Evolutionary conservation across 2,888 invertebrate species (phyloP).

Genomic region (Aspidapion aeneum): DNA sequence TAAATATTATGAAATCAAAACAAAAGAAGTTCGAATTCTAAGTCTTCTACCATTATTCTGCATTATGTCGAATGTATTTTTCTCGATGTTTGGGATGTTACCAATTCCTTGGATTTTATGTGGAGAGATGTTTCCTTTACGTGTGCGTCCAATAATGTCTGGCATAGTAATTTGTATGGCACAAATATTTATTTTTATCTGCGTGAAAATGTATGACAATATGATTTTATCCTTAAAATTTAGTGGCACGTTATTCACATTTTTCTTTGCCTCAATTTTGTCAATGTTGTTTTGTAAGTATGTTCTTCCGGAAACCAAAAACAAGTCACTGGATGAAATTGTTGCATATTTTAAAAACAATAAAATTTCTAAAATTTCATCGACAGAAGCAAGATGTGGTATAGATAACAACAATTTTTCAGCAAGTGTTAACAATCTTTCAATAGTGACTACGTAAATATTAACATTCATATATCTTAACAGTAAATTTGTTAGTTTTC

Average conservation of each 20-base stretch:
- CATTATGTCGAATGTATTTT: conserved; percentile 64
- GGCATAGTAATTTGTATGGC: conserved; percentile 68
- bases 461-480: too few relatives aligned
- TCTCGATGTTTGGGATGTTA: conserved; percentile 70
- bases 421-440: too few relatives aligned
- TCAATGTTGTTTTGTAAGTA: conserved; percentile 59
- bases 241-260: conserved; percentile 62
- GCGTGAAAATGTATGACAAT: conserved; percentile 67
- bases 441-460: too few relatives aligned
- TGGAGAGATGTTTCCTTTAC: conserved; percentile 67
- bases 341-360: conserved; percentile 58
- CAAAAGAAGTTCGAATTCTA: conserved; percentile 34
- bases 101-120: conserved; percentile 75
- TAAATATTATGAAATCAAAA: conserved; percentile 42
- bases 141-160: conserved; percentile 65
- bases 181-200: conserved; percentile 65
- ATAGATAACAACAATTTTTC: conserved; percentile 37
- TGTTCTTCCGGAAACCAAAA: conserved; percentile 67
- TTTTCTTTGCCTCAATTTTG: conserved; percentile 56
- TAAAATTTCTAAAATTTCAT: conserved; percentile 34
- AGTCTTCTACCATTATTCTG: conserved; percentile 55
- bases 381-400: conserved; percentile 40
- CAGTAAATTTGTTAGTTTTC: too few relatives aligned
- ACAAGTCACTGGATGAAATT: conserved; percentile 64
- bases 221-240: conserved; percentile 55